phyloP scores from a whole-genome alignment of 2,888 invertebrate genomes.

The Cantharis lateralis region DNA sequence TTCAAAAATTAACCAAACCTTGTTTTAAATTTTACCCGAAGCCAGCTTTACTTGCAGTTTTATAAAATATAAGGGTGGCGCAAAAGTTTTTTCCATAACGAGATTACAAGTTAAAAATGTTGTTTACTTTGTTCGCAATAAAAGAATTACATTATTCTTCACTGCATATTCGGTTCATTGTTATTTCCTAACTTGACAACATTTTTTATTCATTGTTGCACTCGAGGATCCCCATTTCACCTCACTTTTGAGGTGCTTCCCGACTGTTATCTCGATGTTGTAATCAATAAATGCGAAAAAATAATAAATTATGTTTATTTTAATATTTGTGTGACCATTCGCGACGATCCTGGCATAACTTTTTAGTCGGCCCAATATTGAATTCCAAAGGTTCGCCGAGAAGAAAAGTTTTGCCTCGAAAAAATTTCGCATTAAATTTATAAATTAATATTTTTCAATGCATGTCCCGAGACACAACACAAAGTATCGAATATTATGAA shows the following conservation, averaged over 20 bases:
- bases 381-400: neutral
- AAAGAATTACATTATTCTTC: neutral
- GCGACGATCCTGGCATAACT: neutral
- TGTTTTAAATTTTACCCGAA: neutral
- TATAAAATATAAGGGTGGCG: neutral
- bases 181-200: neutral
- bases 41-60: neutral
- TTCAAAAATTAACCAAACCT: neutral
- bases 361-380: neutral
- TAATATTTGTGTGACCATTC: neutral
- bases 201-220: neutral
- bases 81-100: neutral
- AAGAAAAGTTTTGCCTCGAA: neutral
- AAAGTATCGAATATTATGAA: neutral
- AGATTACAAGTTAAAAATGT: neutral
- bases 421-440: neutral
- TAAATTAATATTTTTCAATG: neutral
- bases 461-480: neutral
- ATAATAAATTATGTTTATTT: neutral
- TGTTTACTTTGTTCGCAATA: neutral
- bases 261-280: neutral
- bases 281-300: neutral
- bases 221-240: neutral
- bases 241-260: neutral
- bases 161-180: neutral